Percentiles rank a stretch among this genome's conserved stretches.
Evolutionary conservation across 2,797 vertebrate genomes (phyloP).

Genomic region (Phaenicophaeus curvirostris): DNA sequence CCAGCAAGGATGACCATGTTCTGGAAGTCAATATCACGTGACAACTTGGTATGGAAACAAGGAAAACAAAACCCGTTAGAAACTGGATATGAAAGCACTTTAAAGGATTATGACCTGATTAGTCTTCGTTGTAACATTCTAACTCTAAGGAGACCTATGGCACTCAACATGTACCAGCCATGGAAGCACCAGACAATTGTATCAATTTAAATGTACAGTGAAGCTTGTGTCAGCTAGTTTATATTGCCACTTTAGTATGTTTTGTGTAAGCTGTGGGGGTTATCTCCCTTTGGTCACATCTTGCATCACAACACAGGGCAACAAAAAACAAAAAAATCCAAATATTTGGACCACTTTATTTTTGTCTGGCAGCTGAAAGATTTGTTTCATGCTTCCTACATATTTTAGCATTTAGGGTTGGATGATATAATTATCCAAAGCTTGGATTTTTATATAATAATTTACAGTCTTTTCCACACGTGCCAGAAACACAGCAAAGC

Average conservation of each 20-base stretch:
- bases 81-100: slow-evolving; percentile 63
- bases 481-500: slow-evolving; percentile 38
- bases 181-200: slow-evolving; percentile 65
- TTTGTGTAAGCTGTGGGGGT: slow-evolving; percentile 35
- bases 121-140: slow-evolving; percentile 43
- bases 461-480: slow-evolving; percentile 42
- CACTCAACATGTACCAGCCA: slow-evolving; percentile 42
- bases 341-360: neutral
- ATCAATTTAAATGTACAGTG: slow-evolving; percentile 68
- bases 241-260: slow-evolving; percentile 58
- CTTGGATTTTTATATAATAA: slow-evolving; percentile 42
- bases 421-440: slow-evolving; percentile 4
- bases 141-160: slow-evolving; percentile 47
- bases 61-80: neutral
- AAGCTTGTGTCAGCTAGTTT: slow-evolving; percentile 67
- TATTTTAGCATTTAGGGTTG: slow-evolving; percentile 36
- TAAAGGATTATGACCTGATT: slow-evolving; percentile 57
- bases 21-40: slow-evolving; percentile 96
- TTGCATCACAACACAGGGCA: slow-evolving; percentile 11
- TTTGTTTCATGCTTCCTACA: slow-evolving; percentile 21
- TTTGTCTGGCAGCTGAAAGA: slow-evolving; percentile 26
- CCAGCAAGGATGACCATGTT: slow-evolving; percentile 91
- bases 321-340: neutral
- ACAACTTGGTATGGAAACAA: slow-evolving; percentile 55
- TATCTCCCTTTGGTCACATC: slow-evolving; percentile 31